These are phyloP conservation scores for Rhagoletis pomonella DNA, from an alignment of 1,140 invertebrate genomes.

Conservation along the genomic window DNA sequence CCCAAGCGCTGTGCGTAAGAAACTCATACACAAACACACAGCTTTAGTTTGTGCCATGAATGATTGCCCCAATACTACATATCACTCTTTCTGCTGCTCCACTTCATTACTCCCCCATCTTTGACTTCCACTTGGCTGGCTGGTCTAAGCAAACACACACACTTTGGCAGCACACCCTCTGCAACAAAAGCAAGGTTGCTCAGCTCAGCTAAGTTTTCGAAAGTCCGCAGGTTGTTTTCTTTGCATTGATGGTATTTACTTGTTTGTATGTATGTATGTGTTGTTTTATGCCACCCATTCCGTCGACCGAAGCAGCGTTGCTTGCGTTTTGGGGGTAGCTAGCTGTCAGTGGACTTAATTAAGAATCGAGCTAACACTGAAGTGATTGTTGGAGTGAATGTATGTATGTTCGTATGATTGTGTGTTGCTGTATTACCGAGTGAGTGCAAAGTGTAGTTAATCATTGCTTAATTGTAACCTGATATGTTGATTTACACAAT, in stretches of 20 bases:
- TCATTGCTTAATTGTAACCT: conserved; percentile 52
- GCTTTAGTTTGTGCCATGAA: conserved; percentile 1
- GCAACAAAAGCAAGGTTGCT: not conserved
- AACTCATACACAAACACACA: not conserved
- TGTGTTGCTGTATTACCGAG: not conserved
- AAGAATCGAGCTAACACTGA: conserved; percentile 23
- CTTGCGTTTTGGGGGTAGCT: conserved; percentile 7
- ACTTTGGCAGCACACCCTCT: not conserved
- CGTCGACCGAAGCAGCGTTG: too few species aligned
- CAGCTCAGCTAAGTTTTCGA: conserved; percentile 12
- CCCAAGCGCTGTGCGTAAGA: not conserved
- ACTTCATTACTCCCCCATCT: not conserved
- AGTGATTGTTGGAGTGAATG: not conserved
- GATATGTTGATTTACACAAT: conserved; percentile 52
- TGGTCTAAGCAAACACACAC: conserved; percentile 47
- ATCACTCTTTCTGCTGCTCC: conserved; percentile 6
- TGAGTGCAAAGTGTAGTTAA: conserved; percentile 51
- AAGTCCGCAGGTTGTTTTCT: conserved; percentile 46
- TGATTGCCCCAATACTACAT: conserved; percentile 18
- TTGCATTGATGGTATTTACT: conserved; percentile 32
- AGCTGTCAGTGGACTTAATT: conserved; percentile 46
- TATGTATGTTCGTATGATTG: not conserved
- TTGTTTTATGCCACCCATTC: conserved; percentile 29
- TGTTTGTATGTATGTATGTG: conserved; percentile 17
- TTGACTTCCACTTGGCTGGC: conserved; percentile 32